Percentiles rank a stretch among this genome's conserved stretches.
These are phyloP conservation scores for Smittia sp. DNA, from an alignment of 2,888 invertebrate genomes.

Conservation along the genomic window DNA sequence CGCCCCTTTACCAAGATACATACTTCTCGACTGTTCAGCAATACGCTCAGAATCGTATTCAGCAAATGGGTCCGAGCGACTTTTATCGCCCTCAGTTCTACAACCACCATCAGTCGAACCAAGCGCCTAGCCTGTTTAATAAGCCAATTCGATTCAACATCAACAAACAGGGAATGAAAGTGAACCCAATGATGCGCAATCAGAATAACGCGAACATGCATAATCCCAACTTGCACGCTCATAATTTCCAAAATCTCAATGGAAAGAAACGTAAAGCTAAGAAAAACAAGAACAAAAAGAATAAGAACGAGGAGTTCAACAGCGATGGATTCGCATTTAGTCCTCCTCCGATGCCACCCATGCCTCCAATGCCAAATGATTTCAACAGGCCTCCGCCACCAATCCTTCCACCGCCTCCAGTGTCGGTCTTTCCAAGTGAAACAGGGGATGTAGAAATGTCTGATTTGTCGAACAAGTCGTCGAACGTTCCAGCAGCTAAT, in stretches of 20 bases:
- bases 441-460: slow-evolving; percentile 43
- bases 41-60: slow-evolving; percentile 43
- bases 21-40: slow-evolving; percentile 43
- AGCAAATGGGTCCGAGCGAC: not conserved
- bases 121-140: slow-evolving; percentile 31
- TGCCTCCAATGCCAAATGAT: slow-evolving; percentile 51
- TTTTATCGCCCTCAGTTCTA: slow-evolving; percentile 22
- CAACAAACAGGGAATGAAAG: slow-evolving; percentile 39
- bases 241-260: slow-evolving; percentile 46
- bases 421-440: slow-evolving; percentile 45
- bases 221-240: slow-evolving; percentile 45
- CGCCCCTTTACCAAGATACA: slow-evolving; percentile 42
- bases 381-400: slow-evolving; percentile 51
- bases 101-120: slow-evolving; percentile 31
- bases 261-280: slow-evolving; percentile 48
- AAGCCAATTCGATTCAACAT: slow-evolving; percentile 40
- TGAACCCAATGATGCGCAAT: slow-evolving; percentile 44
- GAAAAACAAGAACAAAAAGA: slow-evolving; percentile 45
- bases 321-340: slow-evolving; percentile 48
- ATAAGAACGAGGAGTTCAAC: slow-evolving; percentile 46
- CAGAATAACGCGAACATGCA: slow-evolving; percentile 44
- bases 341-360: slow-evolving; percentile 59
- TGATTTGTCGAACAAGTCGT: slow-evolving; percentile 15
- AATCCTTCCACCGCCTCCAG: slow-evolving; percentile 44
- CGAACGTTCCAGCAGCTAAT: not conserved